Percentiles rank a stretch among this genome's conserved stretches.
Conservation (phyloP, 2,797 vertebrate species). For the Ptychobarbus kaznakovi region DNA sequence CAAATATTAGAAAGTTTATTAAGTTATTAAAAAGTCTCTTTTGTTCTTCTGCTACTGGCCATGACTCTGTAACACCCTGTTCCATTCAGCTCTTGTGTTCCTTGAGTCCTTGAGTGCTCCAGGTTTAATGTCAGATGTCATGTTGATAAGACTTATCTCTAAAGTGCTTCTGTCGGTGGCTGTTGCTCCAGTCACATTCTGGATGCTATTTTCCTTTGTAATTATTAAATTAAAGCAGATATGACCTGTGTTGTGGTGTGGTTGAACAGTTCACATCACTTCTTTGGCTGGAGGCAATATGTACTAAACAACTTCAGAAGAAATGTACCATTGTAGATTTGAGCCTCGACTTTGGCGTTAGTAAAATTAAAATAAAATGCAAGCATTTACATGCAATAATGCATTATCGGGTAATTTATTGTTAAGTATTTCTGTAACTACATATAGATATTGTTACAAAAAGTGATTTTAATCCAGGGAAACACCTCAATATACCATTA, state of each 20-base stretch:
- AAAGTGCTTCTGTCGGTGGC: slow-evolving; percentile 11
- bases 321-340: background rate
- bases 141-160: slow-evolving; percentile 25
- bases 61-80: slow-evolving; percentile 5
- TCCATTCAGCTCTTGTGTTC: slow-evolving; percentile 5
- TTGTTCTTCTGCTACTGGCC: background rate
- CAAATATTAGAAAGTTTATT: slow-evolving; percentile 2
- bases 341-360: background rate
- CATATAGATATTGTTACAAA: background rate
- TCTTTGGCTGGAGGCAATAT: slow-evolving; percentile 3
- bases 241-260: slow-evolving; percentile 20
- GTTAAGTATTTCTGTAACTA: background rate
- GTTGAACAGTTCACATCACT: background rate
- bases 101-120: slow-evolving; percentile 22
- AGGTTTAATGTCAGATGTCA: slow-evolving; percentile 23
- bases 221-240: slow-evolving; percentile 26
- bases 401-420: background rate
- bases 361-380: background rate
- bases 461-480: background rate
- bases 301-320: background rate
- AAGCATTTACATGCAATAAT: background rate
- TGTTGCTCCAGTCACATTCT: slow-evolving; percentile 10
- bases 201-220: slow-evolving; percentile 18
- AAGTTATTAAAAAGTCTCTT: background rate
- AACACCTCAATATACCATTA: background rate